Evolutionary conservation across 2,797 vertebrate genomes (phyloP), one percentile per base, ranked within the genome.

Genomic region (Malurus leucopterus): DNA sequence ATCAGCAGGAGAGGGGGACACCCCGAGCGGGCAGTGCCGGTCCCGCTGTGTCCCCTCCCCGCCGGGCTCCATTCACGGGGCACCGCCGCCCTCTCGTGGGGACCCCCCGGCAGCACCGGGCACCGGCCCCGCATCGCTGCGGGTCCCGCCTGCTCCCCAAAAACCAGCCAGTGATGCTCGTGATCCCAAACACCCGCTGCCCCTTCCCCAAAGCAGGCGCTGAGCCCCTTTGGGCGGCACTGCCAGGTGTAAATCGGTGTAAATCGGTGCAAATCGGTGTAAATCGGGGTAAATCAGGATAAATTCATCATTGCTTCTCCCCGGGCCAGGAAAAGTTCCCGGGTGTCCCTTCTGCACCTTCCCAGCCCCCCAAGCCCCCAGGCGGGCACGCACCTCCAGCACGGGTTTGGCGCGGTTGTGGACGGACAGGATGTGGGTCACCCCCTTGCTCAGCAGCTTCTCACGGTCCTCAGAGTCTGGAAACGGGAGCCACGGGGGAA

Each of bases 381-480:
- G 0, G 15, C 14, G 0, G 10, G 11, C 36, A 8, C 86, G 86
- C 79, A 98, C 98, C 97, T 98, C 96, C 91, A 98, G 95, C 68
- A 98, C 95, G 0, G 98, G 98, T 51, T 97, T 97, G 59, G 98
- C 98, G 8, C 97, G 96, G 95, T 97, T 98, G 95, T 98, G 98
- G 62, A 99, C 93, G 2, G 98, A 98, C 55, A 99, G 93, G 95
- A 99, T 98, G 95, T 98, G 98, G 5, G 98, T 98, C 95, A 99
- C 97, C 22, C 98, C 97, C 15, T 98, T 97, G 91, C 95, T 96
- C 34, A 93, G 96, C 86, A 99, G 95, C 65, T 94, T 97, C 34
- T 97, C 96, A 55, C 82, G 96, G 95, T 98, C 98, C 94, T 99
- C 98, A 0, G 98, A 96, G 97, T 99, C 98, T 99, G 96, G 63